Conservation (phyloP, 1,140 invertebrate species). For the Drosophila nikananu region DNA sequence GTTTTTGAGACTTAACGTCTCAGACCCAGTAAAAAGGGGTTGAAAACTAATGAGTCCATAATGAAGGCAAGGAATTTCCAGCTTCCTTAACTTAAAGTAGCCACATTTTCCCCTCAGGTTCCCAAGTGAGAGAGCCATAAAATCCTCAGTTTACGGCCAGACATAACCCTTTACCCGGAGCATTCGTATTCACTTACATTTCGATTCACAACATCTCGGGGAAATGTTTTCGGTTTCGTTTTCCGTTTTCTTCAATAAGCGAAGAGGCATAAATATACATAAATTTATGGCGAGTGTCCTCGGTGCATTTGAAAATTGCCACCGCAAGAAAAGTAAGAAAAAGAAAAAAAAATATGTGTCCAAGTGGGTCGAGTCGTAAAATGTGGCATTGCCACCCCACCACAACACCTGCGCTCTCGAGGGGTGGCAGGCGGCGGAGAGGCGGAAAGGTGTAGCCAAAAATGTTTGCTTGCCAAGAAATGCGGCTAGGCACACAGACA, state of each 20-base stretch:
- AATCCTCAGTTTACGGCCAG: constrained; percentile 42
- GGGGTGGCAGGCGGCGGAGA: not conserved
- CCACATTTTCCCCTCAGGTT: not conserved
- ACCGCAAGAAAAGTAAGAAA: constrained; percentile 34
- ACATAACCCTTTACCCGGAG: constrained; percentile 41
- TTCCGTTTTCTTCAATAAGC: constrained; percentile 67
- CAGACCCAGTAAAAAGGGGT: not conserved
- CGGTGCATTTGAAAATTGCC: constrained; percentile 78
- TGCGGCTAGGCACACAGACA: constrained; percentile 60
- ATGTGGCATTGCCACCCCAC: constrained; percentile 35
- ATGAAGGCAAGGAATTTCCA: constrained; percentile 40
- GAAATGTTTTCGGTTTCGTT: constrained; percentile 30
- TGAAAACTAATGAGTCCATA: constrained; percentile 57
- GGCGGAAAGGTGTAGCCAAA: constrained; percentile 24
- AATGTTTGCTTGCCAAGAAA: constrained; percentile 69
- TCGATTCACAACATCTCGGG: constrained; percentile 52
- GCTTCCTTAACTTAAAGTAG: not conserved
- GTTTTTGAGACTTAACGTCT: constrained; percentile 12
- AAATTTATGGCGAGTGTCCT: constrained; percentile 74
- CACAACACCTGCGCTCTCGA: constrained; percentile 55
- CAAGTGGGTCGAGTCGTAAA: constrained; percentile 73
- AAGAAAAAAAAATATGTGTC: constrained; percentile 50
- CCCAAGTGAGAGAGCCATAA: constrained; percentile 43
- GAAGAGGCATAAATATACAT: constrained; percentile 68
- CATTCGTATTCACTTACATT: constrained; percentile 43